These are phyloP conservation scores for Leptodirus hochenwartii DNA, from an alignment of 2,888 invertebrate genomes.

Conservation along the genomic window DNA sequence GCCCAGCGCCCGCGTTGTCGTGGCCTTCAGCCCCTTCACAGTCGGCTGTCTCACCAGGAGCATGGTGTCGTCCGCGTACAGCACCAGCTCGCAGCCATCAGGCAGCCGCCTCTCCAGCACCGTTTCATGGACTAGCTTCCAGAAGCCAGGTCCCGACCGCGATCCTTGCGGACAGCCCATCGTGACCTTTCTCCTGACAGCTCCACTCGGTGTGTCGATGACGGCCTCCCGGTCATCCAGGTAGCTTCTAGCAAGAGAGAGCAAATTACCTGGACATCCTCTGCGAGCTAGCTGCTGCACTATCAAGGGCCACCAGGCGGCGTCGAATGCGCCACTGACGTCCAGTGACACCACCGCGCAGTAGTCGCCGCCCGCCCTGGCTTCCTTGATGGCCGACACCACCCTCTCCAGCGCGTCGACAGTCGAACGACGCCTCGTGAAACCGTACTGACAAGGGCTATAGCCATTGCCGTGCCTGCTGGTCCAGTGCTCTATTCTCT, in stretches of 20 bases:
- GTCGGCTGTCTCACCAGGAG: too few species aligned
- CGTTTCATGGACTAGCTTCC: slow-evolving; percentile 9
- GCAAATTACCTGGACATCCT: slow-evolving; percentile 11
- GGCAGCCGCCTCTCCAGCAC: slow-evolving; percentile 5
- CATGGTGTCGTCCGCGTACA: slow-evolving; percentile 11
- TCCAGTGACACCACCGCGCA: slow-evolving; percentile 11
- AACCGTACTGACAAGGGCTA: slow-evolving; percentile 4
- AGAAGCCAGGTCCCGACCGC: slow-evolving; percentile 8
- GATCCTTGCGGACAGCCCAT: slow-evolving; percentile 11
- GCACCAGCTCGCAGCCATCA: slow-evolving; percentile 7
- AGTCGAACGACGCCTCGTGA: slow-evolving; percentile 4
- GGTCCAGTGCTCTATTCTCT: slow-evolving; percentile 5
- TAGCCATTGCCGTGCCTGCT: background rate
- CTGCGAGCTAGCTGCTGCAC: slow-evolving; percentile 8
- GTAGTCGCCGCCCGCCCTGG: slow-evolving; percentile 6
- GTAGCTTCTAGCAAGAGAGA: slow-evolving; percentile 5
- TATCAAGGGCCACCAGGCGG: slow-evolving; percentile 17
- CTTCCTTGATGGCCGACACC: slow-evolving; percentile 1
- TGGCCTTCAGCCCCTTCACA: too few species aligned
- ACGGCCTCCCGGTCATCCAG: slow-evolving; percentile 5
- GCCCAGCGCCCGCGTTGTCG: too few species aligned
- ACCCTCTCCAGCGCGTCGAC: slow-evolving; percentile 5
- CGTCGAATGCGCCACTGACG: slow-evolving; percentile 16
- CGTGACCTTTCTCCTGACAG: slow-evolving; percentile 4
- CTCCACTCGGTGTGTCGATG: slow-evolving; percentile 1